Base-by-base conservation (phyloP, 1,140 invertebrate species). In the Sitophilus oryzae region DNA sequence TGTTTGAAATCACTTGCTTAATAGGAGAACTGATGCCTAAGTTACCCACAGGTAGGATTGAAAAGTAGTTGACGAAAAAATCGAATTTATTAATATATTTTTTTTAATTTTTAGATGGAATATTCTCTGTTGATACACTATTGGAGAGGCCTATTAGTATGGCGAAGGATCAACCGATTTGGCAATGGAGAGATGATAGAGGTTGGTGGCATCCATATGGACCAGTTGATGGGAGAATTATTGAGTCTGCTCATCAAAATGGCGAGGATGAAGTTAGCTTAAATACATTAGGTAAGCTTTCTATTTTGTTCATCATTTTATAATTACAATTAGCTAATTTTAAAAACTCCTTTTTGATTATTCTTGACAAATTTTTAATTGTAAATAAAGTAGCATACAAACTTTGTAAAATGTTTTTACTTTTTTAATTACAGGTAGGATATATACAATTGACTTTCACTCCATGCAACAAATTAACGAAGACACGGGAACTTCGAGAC, bases 381-480 rank as follows among this genome's bases (percentile, higher is more conserved):
- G n/a, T n/a, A n/a, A n/a, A n/a, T n/a, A n/a, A n/a, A n/a, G n/a
- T n/a, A n/a, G n/a, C n/a, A n/a, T n/a, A n/a, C n/a, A n/a, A n/a
- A n/a, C n/a, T n/a, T n/a, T n/a, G n/a, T n/a, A n/a, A n/a, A 46
- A 43, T 22, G 16, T 9, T 44, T 41, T 22, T 37, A 20, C 14
- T 8, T 46, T 37, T 44, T 44, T 8, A 19, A 20, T 53, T 53
- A 30, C n/a, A 55, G 91, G 92, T 52, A 81, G 91, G 64, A 93
- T 91, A 8, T 97, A 97, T 72, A 93, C 92, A 1, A 86, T 98
- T 58, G 94, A 98, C 77, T 91, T 98, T 65, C 88, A 93, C 73
- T 86, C 91, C 61, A 94, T 97, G 91, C 93, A 96, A 73, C 94
- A 98, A 81, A 94, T 97, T 58, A 97, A 97, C 73, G 94, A 98